Percentiles rank a stretch among this genome's conserved stretches.
These are phyloP conservation scores for Bombus huntii DNA, from an alignment of 1,140 invertebrate species.

Conservation along the genomic window DNA sequence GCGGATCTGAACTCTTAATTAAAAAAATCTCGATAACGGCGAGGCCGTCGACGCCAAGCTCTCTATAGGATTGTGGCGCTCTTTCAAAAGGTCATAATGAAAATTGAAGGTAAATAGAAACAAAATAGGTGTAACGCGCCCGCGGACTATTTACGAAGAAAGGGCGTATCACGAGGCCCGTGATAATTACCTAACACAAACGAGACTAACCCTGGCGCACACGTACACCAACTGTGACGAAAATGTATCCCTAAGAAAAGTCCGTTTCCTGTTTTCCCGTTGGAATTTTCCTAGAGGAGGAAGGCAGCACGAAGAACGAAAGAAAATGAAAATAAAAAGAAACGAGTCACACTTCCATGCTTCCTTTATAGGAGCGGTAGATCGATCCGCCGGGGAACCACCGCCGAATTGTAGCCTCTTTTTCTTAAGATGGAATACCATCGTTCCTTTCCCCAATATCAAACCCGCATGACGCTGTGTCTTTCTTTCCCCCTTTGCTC, in stretches of 20 bases:
- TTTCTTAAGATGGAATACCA: neutral
- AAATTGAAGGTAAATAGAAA: constrained; percentile 13
- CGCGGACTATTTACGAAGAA: constrained; percentile 8
- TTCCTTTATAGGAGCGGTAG: neutral
- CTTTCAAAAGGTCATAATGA: constrained; percentile 16
- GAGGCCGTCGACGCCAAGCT: neutral
- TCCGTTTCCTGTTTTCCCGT: neutral
- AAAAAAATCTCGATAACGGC: constrained; percentile 50
- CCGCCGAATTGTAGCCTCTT: neutral
- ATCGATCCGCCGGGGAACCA: neutral
- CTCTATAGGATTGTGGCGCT: neutral
- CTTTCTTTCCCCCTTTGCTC: neutral
- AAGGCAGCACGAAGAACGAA: neutral
- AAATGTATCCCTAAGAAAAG: neutral
- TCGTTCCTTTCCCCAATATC: neutral
- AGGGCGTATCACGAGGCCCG: no score
- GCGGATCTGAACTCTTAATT: constrained; percentile 32
- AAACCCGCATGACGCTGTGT: constrained; percentile 1
- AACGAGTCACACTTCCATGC: constrained; percentile 11
- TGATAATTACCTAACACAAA: constrained; percentile 27
- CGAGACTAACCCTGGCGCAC: neutral
- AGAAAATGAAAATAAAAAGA: neutral
- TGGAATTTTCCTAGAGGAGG: neutral
- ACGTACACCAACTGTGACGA: neutral
- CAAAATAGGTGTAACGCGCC: constrained; percentile 1